phyloP scores from a whole-genome alignment of 2,113 vertebrate species.

The Sinocyclocheilus anophthalmus region DNA sequence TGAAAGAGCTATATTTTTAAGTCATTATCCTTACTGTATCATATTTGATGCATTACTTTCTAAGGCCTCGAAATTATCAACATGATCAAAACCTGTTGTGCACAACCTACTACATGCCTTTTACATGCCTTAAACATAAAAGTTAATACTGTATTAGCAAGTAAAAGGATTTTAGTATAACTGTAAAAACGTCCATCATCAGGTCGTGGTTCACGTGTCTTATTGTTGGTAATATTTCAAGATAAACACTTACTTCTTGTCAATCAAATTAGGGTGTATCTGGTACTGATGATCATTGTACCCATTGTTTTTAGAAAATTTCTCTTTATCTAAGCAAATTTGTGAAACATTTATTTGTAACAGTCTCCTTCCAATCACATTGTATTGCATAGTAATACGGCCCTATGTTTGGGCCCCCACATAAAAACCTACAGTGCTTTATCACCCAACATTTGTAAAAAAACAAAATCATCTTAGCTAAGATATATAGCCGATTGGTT shows the following conservation, averaged over 20 bases:
- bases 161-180: neutral
- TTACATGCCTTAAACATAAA: neutral
- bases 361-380: neutral
- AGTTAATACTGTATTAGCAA: neutral
- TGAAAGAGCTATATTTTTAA: neutral
- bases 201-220: neutral
- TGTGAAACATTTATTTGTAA: too few relatives aligned
- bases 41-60: too few relatives aligned
- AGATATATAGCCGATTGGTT: neutral
- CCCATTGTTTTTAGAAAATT: neutral
- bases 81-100: too few relatives aligned
- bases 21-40: neutral
- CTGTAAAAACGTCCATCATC: neutral
- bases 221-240: neutral
- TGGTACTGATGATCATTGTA: neutral
- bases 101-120: neutral
- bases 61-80: too few relatives aligned
- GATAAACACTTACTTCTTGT: neutral
- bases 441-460: too few relatives aligned
- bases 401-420: neutral
- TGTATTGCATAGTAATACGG: neutral
- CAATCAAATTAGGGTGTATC: neutral
- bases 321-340: too few relatives aligned
- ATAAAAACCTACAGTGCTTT: neutral
- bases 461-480: neutral